These are phyloP conservation scores for Eledona agricola DNA, from an alignment of 2,888 invertebrate species.

Conservation along the genomic window DNA sequence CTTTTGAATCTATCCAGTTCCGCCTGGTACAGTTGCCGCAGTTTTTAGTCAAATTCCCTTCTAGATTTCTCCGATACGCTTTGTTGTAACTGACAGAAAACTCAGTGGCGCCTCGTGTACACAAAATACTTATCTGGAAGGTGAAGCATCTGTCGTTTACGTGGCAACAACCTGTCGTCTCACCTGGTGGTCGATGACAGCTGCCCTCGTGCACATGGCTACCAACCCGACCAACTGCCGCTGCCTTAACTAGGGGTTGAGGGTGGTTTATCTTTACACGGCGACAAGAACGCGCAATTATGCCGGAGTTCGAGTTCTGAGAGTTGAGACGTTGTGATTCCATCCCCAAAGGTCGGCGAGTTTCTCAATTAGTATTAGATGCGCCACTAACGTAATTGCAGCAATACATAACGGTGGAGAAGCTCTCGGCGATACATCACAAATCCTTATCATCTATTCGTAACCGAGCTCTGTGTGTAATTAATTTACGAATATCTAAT, in stretches of 20 bases:
- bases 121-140: slow-evolving; percentile 16
- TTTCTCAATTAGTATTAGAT: slow-evolving; percentile 24
- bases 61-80: slow-evolving; percentile 11
- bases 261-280: slow-evolving; percentile 16
- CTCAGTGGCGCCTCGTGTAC: slow-evolving; percentile 17
- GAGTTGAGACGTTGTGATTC: too few species aligned
- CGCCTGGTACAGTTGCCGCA: slow-evolving; percentile 2
- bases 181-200: slow-evolving; percentile 49
- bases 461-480: slow-evolving; percentile 28
- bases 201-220: slow-evolving; percentile 47
- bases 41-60: slow-evolving; percentile 9
- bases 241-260: slow-evolving; percentile 13
- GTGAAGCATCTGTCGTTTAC: slow-evolving; percentile 43
- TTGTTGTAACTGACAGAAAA: not conserved
- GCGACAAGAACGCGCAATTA: too few species aligned
- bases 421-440: slow-evolving; percentile 28
- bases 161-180: slow-evolving; percentile 51
- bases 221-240: slow-evolving; percentile 27
- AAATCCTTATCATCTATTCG: slow-evolving; percentile 35
- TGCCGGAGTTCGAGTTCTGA: too few species aligned
- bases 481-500: slow-evolving; percentile 42
- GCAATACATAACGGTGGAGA: slow-evolving; percentile 16
- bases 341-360: slow-evolving; percentile 15
- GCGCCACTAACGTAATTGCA: slow-evolving; percentile 19
- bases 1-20: slow-evolving; percentile 4